Base-by-base conservation (phyloP, 1,140 invertebrate genomes). In the Drosophila ogumai region DNA sequence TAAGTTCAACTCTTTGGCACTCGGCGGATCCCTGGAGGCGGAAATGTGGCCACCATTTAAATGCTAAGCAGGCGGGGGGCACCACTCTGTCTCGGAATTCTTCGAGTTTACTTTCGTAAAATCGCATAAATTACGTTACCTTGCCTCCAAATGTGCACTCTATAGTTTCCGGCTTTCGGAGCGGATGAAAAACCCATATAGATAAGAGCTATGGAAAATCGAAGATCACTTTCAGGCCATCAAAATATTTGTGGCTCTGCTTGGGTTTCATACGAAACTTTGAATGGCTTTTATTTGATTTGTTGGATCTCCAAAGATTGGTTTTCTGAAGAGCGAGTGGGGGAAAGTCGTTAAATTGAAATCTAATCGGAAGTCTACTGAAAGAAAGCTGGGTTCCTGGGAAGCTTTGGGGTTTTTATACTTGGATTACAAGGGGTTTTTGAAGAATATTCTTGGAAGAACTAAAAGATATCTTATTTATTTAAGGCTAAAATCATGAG, bases 41-140 rank as follows among this genome's bases (percentile, higher is more conserved):
- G 82, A 86, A 86, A 86, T 87, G 82, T 86, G 75, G 69, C 61
- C 58, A 34, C 79, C 79, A 86, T 86, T 86, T 82, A 86, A 86
- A 87, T 86, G 82, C 82, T 87, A 86, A 86, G 44, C 79, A 87
- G 82, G 31, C 61, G 55, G 60, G 25, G 54, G 73, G 74, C 74
- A 76, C 66, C 81, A 38, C 76, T 63, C 82, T 47, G 75, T 79
- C 75, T 87, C 63, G 46, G 73, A 59, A 75, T 67, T 32, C 66
- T 58, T 31, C n/a, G 38, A 25, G 34, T 63, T 34, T 66, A 44
- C 43, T 44, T 19, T 38, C 47, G 43, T 71, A 28, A 66, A 72
- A 57, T 79, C 69, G 82, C 75, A 81, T 86, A 86, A 86, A 79
- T 87, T 86, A 65, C 66, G 4, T 19, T 34, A 13, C 19, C 43